phyloP scores from a whole-genome alignment of 2,113 vertebrate genomes.

The Phasianus colchicus region DNA sequence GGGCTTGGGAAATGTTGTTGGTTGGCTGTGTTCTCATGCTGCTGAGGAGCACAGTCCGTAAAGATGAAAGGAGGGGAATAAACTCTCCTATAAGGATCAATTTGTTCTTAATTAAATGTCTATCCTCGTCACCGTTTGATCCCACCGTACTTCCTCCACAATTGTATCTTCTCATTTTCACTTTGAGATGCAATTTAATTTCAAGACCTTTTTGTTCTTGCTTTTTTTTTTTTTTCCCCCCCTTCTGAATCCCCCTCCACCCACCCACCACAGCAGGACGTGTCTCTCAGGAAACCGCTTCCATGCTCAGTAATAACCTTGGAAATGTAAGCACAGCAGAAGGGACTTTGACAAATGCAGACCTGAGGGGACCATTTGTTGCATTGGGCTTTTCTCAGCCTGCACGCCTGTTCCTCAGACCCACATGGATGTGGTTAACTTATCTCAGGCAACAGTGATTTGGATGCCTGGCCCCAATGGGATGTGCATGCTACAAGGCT shows the following conservation, averaged over 20 bases:
- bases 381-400: neutral
- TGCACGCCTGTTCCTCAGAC: neutral
- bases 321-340: neutral
- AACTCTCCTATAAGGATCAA: neutral
- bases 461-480: neutral
- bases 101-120: slow-evolving; percentile 21
- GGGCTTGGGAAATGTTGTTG: neutral
- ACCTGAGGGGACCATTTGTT: neutral
- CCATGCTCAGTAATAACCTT: neutral
- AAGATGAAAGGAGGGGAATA: neutral
- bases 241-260: neutral
- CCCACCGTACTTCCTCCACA: neutral
- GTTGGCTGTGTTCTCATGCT: neutral
- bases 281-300: neutral
- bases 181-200: neutral
- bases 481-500: neutral
- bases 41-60: neutral
- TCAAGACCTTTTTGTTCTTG: neutral
- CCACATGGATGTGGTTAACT: neutral
- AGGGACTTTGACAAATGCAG: neutral
- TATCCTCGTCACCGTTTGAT: neutral
- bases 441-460: neutral
- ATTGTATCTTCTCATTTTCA: neutral
- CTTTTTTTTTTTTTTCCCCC: neutral
- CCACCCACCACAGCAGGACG: neutral